These are phyloP conservation scores for Apodemia mormo DNA, from an alignment of 2,888 invertebrate genomes.

Conservation along the genomic window DNA sequence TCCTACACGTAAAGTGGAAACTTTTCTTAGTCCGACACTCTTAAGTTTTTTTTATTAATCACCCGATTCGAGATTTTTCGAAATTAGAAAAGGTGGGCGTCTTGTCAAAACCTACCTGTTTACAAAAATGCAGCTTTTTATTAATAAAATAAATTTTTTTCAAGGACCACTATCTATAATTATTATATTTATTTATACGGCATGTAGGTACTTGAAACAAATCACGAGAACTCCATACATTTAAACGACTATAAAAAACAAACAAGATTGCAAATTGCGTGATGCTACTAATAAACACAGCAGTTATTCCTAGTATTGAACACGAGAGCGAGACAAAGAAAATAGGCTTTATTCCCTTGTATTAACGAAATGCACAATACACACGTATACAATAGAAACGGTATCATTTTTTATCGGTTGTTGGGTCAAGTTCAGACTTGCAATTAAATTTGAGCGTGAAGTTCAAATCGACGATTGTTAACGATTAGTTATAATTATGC, in stretches of 20 bases:
- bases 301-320: neutral
- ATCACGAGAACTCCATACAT: too few species aligned
- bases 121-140: too few species aligned
- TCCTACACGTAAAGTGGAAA: too few species aligned
- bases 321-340: neutral
- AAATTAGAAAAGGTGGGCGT: too few species aligned
- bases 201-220: too few species aligned
- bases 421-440: constrained; percentile 47
- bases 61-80: too few species aligned
- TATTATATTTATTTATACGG: too few species aligned
- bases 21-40: too few species aligned
- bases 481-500: neutral
- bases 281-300: neutral
- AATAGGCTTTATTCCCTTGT: constrained; percentile 1
- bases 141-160: too few species aligned
- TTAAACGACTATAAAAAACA: neutral
- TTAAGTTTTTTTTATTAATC: too few species aligned
- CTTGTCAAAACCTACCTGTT: too few species aligned
- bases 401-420: constrained; percentile 34
- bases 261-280: constrained; percentile 1
- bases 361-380: neutral
- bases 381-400: constrained; percentile 13
- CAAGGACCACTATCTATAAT: too few species aligned
- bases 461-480: constrained; percentile 33
- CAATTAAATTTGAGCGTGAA: constrained; percentile 43